Evolutionary conservation across 2,797 vertebrate genomes (phyloP), one percentile per base, ranked within the genome.

Genomic region (Hydrocynus forskahlii): DNA sequence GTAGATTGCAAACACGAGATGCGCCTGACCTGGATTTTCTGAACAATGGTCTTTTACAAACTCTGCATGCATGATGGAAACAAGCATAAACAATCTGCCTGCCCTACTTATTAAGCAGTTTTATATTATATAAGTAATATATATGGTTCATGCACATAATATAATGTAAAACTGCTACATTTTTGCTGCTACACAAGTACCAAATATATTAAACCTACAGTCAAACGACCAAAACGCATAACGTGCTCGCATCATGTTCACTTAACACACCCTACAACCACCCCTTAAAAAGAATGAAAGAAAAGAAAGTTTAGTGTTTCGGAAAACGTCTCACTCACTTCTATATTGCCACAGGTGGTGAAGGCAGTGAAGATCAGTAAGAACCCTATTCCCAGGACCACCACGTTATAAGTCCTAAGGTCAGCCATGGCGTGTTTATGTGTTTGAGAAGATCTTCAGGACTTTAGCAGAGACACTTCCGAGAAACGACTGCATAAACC

Each of bases 291-390:
- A 35, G 35, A 8, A 29, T 0, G 13, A 62, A 29, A 1, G 13
- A 62, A 54, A 54, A 54, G 52, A 59, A 59, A 21, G 23, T 54
- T 52, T 8, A 25, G 16, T 55, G 16, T 55, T 6, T 55, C 54
- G n/a, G 17, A 55, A 72, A n/a, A 48, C 45, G 35, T 59, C 29
- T 69, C 29, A 92, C 93, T 93, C 88, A 95, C 94, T 88, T 95
- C 94, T 19, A 95, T 82, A 88, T 96, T 95, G 6, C 93, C 95
- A 81, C 94, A 95, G 2, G 94, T 96, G 43, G 94, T 96, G 87
- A 96, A 95, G 5, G 95, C 95, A 62, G 94, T 94, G 63, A 96
- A 96, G 84, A 95, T 87, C 0, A 95, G 87, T 82, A 96, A 25
- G 87, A 95, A 96, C 0, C 93, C 94, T 63, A 95, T 79, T 75